Evolutionary conservation across 2,113 vertebrate species (phyloP).

Genomic region (Ivindomyrus marchei): DNA sequence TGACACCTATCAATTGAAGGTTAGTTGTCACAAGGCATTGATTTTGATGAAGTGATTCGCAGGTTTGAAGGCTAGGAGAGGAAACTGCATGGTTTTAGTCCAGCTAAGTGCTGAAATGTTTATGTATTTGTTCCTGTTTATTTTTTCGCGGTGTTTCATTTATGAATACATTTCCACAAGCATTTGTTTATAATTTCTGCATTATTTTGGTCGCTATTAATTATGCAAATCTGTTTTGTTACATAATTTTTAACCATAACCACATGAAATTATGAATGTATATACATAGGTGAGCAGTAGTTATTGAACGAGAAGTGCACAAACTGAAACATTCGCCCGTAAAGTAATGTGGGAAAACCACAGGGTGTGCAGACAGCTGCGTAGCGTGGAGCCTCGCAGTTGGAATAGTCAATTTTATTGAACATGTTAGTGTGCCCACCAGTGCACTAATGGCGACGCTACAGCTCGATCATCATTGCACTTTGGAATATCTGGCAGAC

Average conservation of each 20-base stretch:
- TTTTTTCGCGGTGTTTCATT: neutral
- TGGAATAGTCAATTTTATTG: neutral
- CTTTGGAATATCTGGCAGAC: neutral
- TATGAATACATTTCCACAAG: neutral
- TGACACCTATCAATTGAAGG: no score
- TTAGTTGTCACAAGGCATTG: no score
- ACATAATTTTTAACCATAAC: neutral
- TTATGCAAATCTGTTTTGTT: neutral
- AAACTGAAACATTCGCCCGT: neutral
- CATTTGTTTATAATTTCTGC: neutral
- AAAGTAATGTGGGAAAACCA: neutral
- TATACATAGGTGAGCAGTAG: neutral
- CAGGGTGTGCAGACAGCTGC: neutral
- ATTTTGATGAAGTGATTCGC: neutral
- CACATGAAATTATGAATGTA: neutral
- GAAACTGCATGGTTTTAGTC: neutral
- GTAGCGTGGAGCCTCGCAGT: neutral
- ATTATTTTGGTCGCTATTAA: neutral
- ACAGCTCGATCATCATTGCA: neutral
- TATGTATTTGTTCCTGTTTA: neutral
- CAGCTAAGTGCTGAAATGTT: neutral
- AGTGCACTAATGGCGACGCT: neutral
- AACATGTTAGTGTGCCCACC: neutral
- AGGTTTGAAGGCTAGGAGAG: neutral
- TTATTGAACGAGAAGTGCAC: neutral